These are phyloP conservation scores for Cybosia mesomella DNA, from an alignment of 2,888 invertebrate genomes.

Conservation along the genomic window DNA sequence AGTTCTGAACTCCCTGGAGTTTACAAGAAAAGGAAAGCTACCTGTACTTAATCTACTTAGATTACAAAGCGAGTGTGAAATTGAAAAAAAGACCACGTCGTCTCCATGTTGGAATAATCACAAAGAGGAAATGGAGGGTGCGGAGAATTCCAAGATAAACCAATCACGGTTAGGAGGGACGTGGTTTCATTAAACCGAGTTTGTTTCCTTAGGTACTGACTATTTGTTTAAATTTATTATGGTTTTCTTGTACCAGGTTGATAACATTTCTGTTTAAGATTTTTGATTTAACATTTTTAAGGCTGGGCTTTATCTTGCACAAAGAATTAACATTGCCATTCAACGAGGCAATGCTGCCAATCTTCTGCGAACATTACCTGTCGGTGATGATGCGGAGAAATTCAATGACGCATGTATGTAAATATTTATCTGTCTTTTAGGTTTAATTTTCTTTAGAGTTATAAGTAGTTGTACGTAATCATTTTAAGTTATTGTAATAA, in stretches of 20 bases:
- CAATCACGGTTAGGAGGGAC: slow-evolving; percentile 16
- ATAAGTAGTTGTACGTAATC: no score
- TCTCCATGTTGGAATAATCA: slow-evolving; percentile 17
- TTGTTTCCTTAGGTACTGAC: not conserved
- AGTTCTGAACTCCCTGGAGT: not conserved
- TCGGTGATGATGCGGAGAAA: no score
- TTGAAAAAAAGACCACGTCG: slow-evolving; percentile 19
- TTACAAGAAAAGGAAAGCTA: not conserved
- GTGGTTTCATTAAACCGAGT: slow-evolving; percentile 8
- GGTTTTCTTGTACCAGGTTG: not conserved
- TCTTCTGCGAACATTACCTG: no score
- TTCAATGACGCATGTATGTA: no score
- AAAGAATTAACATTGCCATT: no score
- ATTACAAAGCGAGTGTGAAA: slow-evolving; percentile 16
- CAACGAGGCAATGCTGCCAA: no score
- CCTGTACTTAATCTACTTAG: slow-evolving; percentile 16
- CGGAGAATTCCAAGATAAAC: slow-evolving; percentile 17
- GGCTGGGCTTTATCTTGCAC: no score
- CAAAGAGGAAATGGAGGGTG: slow-evolving; percentile 14
- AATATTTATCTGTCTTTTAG: no score
- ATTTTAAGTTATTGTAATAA: no score
- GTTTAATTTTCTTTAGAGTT: no score
- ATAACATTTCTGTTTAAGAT: not conserved
- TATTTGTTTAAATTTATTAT: not conserved
- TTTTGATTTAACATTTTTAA: no score